These are phyloP conservation scores for Agrenia bidenticulata DNA, from an alignment of 2,888 invertebrate genomes.

Conservation along the genomic window DNA sequence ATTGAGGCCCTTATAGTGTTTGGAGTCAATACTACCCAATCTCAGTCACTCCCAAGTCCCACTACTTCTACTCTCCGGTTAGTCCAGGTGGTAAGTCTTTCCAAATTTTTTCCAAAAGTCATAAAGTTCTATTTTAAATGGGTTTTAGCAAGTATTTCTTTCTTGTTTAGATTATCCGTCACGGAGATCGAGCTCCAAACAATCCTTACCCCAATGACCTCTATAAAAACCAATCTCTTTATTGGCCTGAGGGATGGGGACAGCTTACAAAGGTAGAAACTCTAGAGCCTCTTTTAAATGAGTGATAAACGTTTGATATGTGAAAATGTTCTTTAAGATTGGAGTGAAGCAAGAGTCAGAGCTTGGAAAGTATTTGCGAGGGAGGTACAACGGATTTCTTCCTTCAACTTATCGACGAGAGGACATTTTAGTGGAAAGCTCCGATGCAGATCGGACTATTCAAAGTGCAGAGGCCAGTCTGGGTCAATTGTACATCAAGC, in stretches of 20 bases:
- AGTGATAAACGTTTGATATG: too few relatives aligned
- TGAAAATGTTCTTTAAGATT: constrained; percentile 38
- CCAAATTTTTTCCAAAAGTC: neutral
- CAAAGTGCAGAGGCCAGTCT: constrained; percentile 81
- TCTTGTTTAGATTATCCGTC: constrained; percentile 68
- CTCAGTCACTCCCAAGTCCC: too few relatives aligned
- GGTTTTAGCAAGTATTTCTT: neutral
- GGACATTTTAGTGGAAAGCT: constrained; percentile 65
- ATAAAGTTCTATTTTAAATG: neutral
- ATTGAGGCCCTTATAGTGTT: too few relatives aligned
- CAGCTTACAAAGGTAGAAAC: constrained; percentile 74
- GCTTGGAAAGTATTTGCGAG: constrained; percentile 70
- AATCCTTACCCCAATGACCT: constrained; percentile 77
- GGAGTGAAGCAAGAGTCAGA: constrained; percentile 59
- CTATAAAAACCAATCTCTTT: constrained; percentile 64
- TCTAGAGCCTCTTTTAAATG: too few relatives aligned
- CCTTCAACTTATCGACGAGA: constrained; percentile 52
- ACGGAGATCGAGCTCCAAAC: constrained; percentile 79
- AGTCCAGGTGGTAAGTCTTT: constrained; percentile 40
- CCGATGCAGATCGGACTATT: constrained; percentile 77
- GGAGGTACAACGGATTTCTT: constrained; percentile 66
- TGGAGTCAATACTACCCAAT: too few relatives aligned
- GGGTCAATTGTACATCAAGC: constrained; percentile 68
- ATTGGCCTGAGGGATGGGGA: constrained; percentile 80
- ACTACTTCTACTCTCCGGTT: too few relatives aligned